Evolutionary conservation across 2,888 invertebrate genomes (phyloP).

Genomic region (Unio pictorum): DNA sequence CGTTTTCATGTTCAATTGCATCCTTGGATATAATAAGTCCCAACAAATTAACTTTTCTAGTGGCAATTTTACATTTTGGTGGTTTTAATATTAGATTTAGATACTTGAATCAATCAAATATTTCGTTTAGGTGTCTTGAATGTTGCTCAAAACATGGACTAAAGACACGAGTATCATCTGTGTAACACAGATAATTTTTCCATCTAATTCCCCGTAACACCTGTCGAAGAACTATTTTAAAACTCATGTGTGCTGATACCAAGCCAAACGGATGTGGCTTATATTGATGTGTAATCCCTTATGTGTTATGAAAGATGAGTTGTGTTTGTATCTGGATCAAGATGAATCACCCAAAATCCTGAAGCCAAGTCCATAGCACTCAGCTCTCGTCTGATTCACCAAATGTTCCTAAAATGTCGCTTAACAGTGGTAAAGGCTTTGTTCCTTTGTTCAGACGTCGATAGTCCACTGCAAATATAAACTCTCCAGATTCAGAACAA

Average conservation of each 20-base stretch:
- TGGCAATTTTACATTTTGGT: constrained; percentile 31
- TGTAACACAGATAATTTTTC: constrained; percentile 34
- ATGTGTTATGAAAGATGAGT: constrained; percentile 29
- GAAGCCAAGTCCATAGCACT: constrained; percentile 11
- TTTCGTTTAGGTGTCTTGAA: constrained; percentile 20
- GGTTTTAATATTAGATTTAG: constrained; percentile 32
- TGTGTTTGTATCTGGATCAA: constrained; percentile 19
- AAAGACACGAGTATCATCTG: constrained; percentile 41
- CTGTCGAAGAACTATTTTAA: constrained; percentile 24
- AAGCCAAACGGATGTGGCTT: constrained; percentile 37
- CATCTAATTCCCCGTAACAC: constrained; percentile 30
- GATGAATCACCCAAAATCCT: constrained; percentile 24
- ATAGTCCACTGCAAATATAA: no score
- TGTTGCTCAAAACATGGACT: constrained; percentile 26
- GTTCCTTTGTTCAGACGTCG: no score
- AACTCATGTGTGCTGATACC: constrained; percentile 28
- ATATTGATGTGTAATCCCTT: constrained; percentile 29
- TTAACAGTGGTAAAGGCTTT: constrained; percentile 13
- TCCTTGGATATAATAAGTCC: no score
- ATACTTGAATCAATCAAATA: constrained; percentile 23
- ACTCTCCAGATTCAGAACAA: no score
- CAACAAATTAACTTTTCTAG: neutral
- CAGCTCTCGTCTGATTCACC: constrained; percentile 11
- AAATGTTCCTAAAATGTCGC: constrained; percentile 19
- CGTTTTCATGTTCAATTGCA: no score